These are phyloP conservation scores for Ceratothoa steindachneri DNA, from an alignment of 2,888 invertebrate species.

Conservation along the genomic window DNA sequence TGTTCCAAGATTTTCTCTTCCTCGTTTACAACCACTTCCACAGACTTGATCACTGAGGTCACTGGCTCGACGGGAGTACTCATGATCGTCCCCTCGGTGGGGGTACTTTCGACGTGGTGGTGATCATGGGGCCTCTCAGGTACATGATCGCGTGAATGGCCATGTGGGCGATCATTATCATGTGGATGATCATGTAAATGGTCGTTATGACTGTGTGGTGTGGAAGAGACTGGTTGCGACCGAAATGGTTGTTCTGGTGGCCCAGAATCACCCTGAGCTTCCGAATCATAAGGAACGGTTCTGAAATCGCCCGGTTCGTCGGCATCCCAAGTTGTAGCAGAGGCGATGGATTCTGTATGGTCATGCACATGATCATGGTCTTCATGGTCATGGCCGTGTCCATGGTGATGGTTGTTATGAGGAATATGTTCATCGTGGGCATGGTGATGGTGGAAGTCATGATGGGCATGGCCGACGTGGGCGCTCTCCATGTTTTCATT, in stretches of 20 bases:
- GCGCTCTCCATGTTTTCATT: no score
- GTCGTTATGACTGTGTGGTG: not conserved
- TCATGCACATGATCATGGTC: conserved; percentile 4
- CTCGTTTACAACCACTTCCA: no score
- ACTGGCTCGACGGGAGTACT: no score
- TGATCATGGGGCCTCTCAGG: no score
- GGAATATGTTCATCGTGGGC: not conserved
- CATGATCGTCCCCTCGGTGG: no score
- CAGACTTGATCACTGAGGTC: no score
- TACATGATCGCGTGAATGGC: not conserved
- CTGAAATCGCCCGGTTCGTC: no score
- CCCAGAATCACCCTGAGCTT: not conserved
- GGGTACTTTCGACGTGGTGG: no score
- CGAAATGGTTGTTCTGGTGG: not conserved
- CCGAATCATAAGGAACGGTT: no score
- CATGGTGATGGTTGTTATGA: conserved; percentile 1
- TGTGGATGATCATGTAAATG: not conserved
- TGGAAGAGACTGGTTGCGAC: not conserved
- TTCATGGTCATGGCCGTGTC: not conserved
- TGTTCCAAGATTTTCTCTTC: not conserved
- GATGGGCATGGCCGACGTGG: conserved; percentile 8
- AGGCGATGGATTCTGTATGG: no score
- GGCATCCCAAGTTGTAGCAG: no score
- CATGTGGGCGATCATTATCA: not conserved
- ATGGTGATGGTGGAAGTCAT: not conserved